Evolutionary conservation across 2,797 vertebrate genomes (phyloP), one percentile per base, ranked within the genome.

Genomic region (Manis crassicaudata): DNA sequence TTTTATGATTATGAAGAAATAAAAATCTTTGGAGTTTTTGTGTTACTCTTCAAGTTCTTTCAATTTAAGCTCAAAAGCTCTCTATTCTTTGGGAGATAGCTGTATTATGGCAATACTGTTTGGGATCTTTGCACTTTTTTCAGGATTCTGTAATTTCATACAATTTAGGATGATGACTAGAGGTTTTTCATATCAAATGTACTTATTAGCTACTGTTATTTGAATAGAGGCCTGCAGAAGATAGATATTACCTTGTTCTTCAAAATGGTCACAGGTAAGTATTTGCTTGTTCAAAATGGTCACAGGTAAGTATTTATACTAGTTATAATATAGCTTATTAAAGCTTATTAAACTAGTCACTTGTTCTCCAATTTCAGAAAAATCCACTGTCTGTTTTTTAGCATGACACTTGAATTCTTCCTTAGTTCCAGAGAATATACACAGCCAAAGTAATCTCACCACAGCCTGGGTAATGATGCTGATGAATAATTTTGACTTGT

Each of bases 1-100:
- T 98, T 99, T 99, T 99, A 99, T 98, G 86, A 99, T 99, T 98
- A 99, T 99, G 95, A 99, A 99, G 8, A 98, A 99, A 95, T 99
- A 99, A 95, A 99, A 99, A 96, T 98, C 98, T 96, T 99, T 97
- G 70, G 98, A 98, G 97, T 98, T 98, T 18, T 98, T 54, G 89
- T 99, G 98, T 7, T 97, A 96, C 88, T 98, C 54, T 98, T 99
- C 86, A 68, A 99, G 99, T 82, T 98, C 98, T 88, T 98, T 86
- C 17, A 99, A 96, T 94, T 99, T 99, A 92, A 96, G 95, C 54
- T 99, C 98, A 98, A 99, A 99, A 23, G 98, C 98, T 27, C 97
- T 97, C 96, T 99, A 97, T 93, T 99, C 99, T 17, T 98, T 98
- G 77, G 1, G 0, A 52, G 98, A 98, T n/a, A 99, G 90, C 27